Evolutionary conservation across 2,797 vertebrate species (phyloP).

Genomic region (Megalops cyprinoides): DNA sequence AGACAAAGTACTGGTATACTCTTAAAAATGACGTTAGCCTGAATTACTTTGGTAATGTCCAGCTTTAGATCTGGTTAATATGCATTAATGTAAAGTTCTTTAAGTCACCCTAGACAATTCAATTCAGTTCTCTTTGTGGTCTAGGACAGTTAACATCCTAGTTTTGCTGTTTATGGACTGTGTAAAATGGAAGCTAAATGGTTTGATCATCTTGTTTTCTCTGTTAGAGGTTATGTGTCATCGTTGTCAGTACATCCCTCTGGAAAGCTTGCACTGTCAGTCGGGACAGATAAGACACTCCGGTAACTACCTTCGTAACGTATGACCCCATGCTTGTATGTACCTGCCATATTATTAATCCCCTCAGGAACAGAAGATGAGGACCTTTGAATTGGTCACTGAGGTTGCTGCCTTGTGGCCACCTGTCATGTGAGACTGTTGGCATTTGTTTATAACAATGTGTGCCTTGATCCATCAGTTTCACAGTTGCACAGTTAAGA

Average conservation of each 20-base stretch:
- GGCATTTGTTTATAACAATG: neutral
- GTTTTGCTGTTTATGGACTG: no score
- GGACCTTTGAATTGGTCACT: neutral
- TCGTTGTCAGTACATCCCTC: constrained; percentile 94
- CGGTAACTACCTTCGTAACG: constrained; percentile 69
- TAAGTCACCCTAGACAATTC: no score
- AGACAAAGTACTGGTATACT: neutral
- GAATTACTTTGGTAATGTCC: neutral
- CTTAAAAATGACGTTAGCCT: neutral
- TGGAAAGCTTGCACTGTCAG: constrained; percentile 92
- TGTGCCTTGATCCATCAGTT: neutral
- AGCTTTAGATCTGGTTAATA: neutral
- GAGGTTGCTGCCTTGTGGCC: neutral
- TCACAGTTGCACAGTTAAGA: neutral
- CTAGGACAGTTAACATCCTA: no score
- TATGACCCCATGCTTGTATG: neutral
- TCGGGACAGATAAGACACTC: constrained; percentile 95
- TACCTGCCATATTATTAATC: neutral
- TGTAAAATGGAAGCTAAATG: neutral
- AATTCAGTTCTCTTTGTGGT: no score
- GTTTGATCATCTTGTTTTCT: constrained; percentile 19
- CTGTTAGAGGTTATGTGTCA: constrained; percentile 83
- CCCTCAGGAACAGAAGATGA: neutral
- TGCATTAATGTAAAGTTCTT: no score
- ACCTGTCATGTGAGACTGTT: neutral